Percentiles rank a stretch among this genome's conserved stretches.
phyloP scores from a whole-genome alignment of 2,797 vertebrate genomes.

The Cyprinodon diabolis region DNA sequence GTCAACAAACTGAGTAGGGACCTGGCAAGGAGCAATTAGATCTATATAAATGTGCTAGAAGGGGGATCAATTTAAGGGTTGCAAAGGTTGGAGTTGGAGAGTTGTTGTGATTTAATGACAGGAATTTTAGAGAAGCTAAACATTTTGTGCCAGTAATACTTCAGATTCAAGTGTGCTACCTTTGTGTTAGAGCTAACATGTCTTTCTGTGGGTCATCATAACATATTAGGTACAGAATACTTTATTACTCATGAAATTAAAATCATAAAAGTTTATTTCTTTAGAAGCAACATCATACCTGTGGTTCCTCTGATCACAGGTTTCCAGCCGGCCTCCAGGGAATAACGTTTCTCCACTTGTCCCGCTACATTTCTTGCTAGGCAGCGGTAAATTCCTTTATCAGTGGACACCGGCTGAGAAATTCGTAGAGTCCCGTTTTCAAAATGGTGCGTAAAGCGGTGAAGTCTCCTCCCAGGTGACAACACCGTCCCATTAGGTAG shows the following conservation, averaged over 20 bases:
- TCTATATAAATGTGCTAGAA: background rate
- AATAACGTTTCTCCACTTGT: constrained; percentile 82
- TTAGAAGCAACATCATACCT: constrained; percentile 52
- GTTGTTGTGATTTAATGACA: background rate
- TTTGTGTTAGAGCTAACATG: background rate
- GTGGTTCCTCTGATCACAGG: constrained; percentile 77
- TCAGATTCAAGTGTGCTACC: background rate
- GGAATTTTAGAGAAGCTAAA: background rate
- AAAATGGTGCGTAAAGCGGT: constrained; percentile 75
- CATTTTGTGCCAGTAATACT: background rate
- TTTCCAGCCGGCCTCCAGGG: constrained; percentile 79
- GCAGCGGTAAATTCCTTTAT: constrained; percentile 84
- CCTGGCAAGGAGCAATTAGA: background rate
- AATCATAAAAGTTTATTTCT: background rate
- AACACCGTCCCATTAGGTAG: constrained; percentile 81
- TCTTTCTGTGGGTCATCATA: background rate
- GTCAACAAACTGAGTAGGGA: too few relatives aligned
- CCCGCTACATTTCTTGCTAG: constrained; percentile 83
- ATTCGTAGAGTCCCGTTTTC: constrained; percentile 79
- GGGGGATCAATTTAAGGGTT: background rate
- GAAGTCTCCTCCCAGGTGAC: constrained; percentile 70
- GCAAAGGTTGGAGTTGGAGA: background rate
- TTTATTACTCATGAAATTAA: background rate
- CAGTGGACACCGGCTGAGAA: constrained; percentile 55
- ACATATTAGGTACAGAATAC: background rate